Conservation (phyloP, 23 tunicate species). For the Aplidium turbinatum region DNA sequence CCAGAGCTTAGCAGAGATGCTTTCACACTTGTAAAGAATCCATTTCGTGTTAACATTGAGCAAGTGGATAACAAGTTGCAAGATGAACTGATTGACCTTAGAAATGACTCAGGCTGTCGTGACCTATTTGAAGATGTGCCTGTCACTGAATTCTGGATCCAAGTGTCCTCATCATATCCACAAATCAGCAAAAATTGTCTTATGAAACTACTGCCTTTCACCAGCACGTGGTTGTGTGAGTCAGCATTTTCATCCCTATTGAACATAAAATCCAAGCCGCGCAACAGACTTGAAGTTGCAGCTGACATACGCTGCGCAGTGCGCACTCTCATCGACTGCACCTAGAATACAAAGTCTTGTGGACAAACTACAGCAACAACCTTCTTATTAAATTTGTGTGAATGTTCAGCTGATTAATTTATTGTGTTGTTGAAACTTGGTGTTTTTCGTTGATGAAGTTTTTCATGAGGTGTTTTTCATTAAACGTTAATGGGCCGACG, state of each 20-base stretch:
- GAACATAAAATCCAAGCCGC: slow-evolving; percentile 39
- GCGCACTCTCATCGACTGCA: slow-evolving; percentile 41
- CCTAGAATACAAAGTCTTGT: slow-evolving; percentile 50
- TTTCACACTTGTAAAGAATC: slow-evolving; percentile 47
- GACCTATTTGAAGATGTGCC: slow-evolving; percentile 63
- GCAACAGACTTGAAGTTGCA: slow-evolving; percentile 47
- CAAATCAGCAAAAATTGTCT: slow-evolving; percentile 44
- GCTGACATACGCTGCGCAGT: slow-evolving; percentile 54
- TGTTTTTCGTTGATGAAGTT: too few species aligned
- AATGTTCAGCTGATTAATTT: too few species aligned
- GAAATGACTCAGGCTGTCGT: slow-evolving; percentile 61
- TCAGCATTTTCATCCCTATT: slow-evolving; percentile 35
- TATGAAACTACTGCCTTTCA: slow-evolving; percentile 53
- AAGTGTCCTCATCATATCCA: slow-evolving; percentile 45
- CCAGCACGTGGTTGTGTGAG: slow-evolving; percentile 47
- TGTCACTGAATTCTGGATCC: slow-evolving; percentile 57
- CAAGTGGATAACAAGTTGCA: slow-evolving; percentile 60
- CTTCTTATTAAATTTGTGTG: too few species aligned
- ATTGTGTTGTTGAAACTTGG: too few species aligned
- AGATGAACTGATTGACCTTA: slow-evolving; percentile 58
- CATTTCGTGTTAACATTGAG: slow-evolving; percentile 58
- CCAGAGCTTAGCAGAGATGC: slow-evolving; percentile 51
- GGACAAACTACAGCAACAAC: too few species aligned
- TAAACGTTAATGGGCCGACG: too few species aligned
- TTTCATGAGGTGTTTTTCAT: too few species aligned